These are phyloP conservation scores for Brachylomia viminalis DNA, from an alignment of 2,888 invertebrate genomes.

Conservation along the genomic window DNA sequence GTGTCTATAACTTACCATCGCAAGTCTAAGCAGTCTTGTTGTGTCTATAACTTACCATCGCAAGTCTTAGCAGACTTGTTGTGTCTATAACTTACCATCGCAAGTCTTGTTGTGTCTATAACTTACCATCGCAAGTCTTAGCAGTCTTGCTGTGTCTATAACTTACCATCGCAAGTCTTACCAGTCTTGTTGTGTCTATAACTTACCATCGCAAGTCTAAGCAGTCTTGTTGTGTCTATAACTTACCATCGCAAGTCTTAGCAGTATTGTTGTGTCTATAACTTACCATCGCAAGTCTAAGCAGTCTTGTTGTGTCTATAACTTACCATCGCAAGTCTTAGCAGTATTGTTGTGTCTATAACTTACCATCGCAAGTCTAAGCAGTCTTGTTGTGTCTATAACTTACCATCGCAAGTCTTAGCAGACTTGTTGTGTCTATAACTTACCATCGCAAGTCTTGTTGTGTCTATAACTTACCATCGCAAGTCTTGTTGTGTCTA, in stretches of 20 bases:
- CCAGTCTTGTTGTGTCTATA: constrained; percentile 78
- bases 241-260: constrained; percentile 75
- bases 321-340: constrained; percentile 75
- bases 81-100: constrained; percentile 84
- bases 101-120: constrained; percentile 80
- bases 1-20: constrained; percentile 84
- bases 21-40: constrained; percentile 69
- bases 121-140: constrained; percentile 75
- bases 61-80: constrained; percentile 69
- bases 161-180: constrained; percentile 75
- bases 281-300: constrained; percentile 75
- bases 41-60: constrained; percentile 84
- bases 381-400: constrained; percentile 78
- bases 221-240: constrained; percentile 78
- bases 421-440: constrained; percentile 78
- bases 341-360: constrained; percentile 78
- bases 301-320: constrained; percentile 78
- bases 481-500: constrained; percentile 73
- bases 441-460: constrained; percentile 75
- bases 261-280: constrained; percentile 78
- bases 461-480: too few relatives aligned
- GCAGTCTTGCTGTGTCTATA: constrained; percentile 78
- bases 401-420: constrained; percentile 75
- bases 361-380: constrained; percentile 75
- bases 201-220: constrained; percentile 75